Percentiles rank a stretch among this genome's conserved stretches.
These are phyloP conservation scores for Neosalanx taihuensis DNA, from an alignment of 2,797 vertebrate species.

Conservation along the genomic window DNA sequence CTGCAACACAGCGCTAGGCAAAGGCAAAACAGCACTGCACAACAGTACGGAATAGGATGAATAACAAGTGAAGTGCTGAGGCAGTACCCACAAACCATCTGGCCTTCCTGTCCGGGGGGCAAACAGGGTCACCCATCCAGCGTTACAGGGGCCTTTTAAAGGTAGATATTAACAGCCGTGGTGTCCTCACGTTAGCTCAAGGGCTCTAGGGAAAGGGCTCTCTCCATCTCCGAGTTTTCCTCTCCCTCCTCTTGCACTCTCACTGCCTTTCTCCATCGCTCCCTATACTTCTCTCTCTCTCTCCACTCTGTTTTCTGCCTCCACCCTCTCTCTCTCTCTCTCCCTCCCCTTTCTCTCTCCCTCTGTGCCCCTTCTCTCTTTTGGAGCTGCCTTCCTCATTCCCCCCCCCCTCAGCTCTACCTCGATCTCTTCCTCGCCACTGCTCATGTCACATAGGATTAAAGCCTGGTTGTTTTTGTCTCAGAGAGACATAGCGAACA, in stretches of 20 bases:
- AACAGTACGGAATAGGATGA: slow-evolving; percentile 5
- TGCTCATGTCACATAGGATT: slow-evolving; percentile 69
- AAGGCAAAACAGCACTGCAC: neutral
- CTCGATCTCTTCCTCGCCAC: slow-evolving; percentile 65
- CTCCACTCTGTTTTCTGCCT: slow-evolving; percentile 30
- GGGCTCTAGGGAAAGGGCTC: slow-evolving; percentile 16
- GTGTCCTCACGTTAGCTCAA: slow-evolving; percentile 23
- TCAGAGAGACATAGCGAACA: slow-evolving; percentile 41
- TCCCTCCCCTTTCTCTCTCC: slow-evolving; percentile 28
- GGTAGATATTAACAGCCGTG: slow-evolving; percentile 39
- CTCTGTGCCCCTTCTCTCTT: slow-evolving; percentile 4
- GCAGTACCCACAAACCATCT: neutral
- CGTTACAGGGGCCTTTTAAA: slow-evolving; percentile 37
- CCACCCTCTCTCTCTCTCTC: slow-evolving; percentile 30
- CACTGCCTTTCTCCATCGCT: slow-evolving; percentile 4
- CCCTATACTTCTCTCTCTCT: slow-evolving; percentile 26
- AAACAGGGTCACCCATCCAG: slow-evolving; percentile 1
- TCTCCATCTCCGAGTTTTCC: slow-evolving; percentile 15
- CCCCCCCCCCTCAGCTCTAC: slow-evolving; percentile 53
- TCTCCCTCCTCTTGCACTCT: neutral
- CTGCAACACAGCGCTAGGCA: too few species aligned
- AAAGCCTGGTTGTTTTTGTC: slow-evolving; percentile 60
- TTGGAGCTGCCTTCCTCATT: slow-evolving; percentile 8
- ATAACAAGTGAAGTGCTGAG: slow-evolving; percentile 27
- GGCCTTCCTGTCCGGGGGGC: neutral